Evolutionary conservation across 2,888 invertebrate species (phyloP).

Genomic region (Drosophila diplacantha): DNA sequence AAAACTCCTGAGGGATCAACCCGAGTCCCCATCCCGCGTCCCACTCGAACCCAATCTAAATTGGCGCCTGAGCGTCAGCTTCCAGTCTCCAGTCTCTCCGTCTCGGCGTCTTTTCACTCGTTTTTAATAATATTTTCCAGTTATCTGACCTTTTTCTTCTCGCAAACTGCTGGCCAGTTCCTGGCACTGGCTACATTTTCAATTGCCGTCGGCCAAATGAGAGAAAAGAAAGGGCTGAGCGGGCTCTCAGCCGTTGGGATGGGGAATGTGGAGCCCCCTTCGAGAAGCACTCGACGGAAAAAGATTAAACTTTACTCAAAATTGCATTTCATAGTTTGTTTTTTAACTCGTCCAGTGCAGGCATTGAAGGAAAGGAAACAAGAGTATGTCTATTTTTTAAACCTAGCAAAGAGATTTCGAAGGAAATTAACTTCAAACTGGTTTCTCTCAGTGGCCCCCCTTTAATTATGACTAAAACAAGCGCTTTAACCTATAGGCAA

Average conservation of each 20-base stretch:
- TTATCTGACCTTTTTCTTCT: slow-evolving; percentile 72
- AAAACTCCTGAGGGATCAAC: slow-evolving; percentile 64
- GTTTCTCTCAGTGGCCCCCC: slow-evolving; percentile 5
- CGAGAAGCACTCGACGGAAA: slow-evolving; percentile 8
- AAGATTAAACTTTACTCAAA: not conserved
- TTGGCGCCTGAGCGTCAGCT: slow-evolving; percentile 44
- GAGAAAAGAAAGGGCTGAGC: slow-evolving; percentile 15
- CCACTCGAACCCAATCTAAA: slow-evolving; percentile 37
- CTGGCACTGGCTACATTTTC: slow-evolving; percentile 36
- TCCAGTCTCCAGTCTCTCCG: slow-evolving; percentile 3
- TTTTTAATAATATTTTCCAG: slow-evolving; percentile 72
- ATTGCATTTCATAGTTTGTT: not conserved
- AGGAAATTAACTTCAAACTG: not conserved
- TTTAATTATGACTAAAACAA: slow-evolving; percentile 32
- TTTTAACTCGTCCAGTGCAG: not conserved
- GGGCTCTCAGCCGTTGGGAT: not conserved
- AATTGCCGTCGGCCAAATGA: slow-evolving; percentile 31
- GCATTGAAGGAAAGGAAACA: no score
- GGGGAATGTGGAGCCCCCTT: not conserved
- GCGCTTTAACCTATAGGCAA: slow-evolving; percentile 33
- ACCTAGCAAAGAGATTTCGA: not conserved
- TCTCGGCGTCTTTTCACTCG: slow-evolving; percentile 48
- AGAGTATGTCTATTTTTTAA: not conserved
- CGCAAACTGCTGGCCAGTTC: slow-evolving; percentile 28
- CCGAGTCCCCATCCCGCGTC: slow-evolving; percentile 12